Conservation (phyloP, 2,113 vertebrate genomes). For the Halcyon senegalensis region DNA sequence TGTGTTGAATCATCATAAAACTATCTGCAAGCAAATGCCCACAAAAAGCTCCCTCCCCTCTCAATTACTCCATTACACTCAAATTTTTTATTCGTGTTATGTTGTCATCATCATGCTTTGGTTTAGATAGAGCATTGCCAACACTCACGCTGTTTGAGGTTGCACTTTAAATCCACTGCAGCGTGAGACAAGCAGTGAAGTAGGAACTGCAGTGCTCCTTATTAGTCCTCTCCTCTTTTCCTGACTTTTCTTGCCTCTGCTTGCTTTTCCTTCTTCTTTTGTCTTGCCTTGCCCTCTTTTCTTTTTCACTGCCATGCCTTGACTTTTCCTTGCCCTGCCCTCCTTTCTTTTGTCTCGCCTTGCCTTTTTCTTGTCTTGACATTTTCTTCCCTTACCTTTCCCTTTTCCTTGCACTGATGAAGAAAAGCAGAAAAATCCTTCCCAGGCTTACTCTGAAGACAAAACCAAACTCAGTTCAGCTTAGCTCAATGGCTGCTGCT, state of each 20-base stretch:
- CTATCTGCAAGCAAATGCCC: conserved; percentile 28
- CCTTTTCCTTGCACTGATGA: neutral
- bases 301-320: neutral
- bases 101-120: neutral
- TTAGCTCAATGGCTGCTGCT: neutral
- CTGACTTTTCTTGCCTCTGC: neutral
- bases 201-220: neutral
- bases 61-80: neutral
- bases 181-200: neutral
- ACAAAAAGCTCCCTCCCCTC: neutral
- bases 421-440: neutral
- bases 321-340: too few relatives aligned
- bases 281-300: neutral
- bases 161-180: neutral
- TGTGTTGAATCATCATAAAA: conserved; percentile 19
- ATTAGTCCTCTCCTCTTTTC: neutral
- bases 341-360: neutral
- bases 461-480: neutral
- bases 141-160: neutral
- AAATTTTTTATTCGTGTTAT: neutral
- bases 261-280: neutral
- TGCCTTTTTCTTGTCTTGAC: neutral
- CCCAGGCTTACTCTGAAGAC: neutral
- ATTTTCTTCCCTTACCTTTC: neutral
- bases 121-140: neutral